These are phyloP conservation scores for Brachionichthys hirsutus DNA, from an alignment of 2,113 vertebrate species.

Conservation along the genomic window DNA sequence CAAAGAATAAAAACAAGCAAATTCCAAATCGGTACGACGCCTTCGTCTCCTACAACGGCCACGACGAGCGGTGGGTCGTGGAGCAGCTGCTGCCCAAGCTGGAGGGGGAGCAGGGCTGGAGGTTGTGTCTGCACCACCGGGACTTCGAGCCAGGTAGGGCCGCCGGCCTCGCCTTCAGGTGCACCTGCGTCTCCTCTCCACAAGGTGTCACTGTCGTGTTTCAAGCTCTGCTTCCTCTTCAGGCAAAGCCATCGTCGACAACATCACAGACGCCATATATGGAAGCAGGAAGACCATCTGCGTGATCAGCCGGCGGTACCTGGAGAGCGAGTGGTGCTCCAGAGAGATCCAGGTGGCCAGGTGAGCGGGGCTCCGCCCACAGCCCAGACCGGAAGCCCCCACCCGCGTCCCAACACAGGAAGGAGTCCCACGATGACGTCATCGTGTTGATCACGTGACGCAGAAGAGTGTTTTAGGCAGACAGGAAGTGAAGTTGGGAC, in stretches of 20 bases:
- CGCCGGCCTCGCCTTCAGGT: background rate
- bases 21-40: conserved; percentile 68
- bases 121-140: conserved; percentile 78
- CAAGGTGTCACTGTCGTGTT: conserved; percentile 8
- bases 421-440: too few species aligned
- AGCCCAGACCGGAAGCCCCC: too few species aligned
- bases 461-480: too few species aligned
- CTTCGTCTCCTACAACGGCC: conserved; percentile 77
- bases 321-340: conserved; percentile 81
- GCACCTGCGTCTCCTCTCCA: conserved; percentile 12
- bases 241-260: conserved; percentile 77
- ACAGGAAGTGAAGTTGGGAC: too few species aligned
- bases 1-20: conserved; percentile 45
- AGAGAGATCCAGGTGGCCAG: conserved; percentile 79
- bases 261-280: conserved; percentile 79
- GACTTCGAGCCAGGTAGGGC: conserved; percentile 78
- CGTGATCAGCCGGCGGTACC: conserved; percentile 73
- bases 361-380: conserved; percentile 21
- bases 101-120: conserved; percentile 77
- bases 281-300: conserved; percentile 80
- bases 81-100: conserved; percentile 71
- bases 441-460: too few species aligned
- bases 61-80: conserved; percentile 77
- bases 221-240: background rate
- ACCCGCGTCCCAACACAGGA: too few species aligned